A percentile compares a stretch with the other conserved stretches of the same genome.
Evolutionary conservation across 2,113 vertebrate species (phyloP).

Genomic region (Cisticola juncidis): DNA sequence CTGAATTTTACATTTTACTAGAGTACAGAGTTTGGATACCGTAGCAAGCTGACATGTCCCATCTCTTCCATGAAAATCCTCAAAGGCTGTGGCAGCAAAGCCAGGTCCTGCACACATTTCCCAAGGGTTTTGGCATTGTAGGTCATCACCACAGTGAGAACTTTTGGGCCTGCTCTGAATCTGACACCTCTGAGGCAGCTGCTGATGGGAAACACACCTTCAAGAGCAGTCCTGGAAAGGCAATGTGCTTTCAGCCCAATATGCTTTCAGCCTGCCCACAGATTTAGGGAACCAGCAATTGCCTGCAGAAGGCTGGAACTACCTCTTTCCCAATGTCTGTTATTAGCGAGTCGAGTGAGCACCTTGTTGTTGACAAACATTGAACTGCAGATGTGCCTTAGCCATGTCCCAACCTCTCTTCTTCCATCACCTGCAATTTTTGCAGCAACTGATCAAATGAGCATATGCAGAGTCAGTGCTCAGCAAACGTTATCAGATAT

Average conservation of each 20-base stretch:
- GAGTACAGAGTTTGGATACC: not conserved
- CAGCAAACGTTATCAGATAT: not conserved
- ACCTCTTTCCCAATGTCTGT: not conserved
- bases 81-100: not conserved
- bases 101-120: not conserved
- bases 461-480: not conserved
- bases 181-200: not conserved
- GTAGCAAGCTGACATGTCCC: not conserved
- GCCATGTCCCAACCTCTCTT: not conserved
- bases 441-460: not conserved
- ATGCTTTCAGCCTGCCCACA: not conserved
- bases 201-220: not conserved
- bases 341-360: not conserved
- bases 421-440: constrained; percentile 16
- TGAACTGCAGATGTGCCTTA: not conserved
- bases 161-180: not conserved
- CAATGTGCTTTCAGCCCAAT: not conserved
- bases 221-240: not conserved
- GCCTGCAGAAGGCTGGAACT: not conserved
- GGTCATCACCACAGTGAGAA: not conserved
- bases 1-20: not conserved
- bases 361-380: constrained; percentile 35
- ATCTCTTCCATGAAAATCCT: not conserved
- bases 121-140: not conserved
- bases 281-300: constrained; percentile 8